A percentile compares a stretch with the other conserved stretches of the same genome.
These are phyloP conservation scores for Apantesis nais DNA, from an alignment of 2,888 invertebrate genomes.

Conservation along the genomic window DNA sequence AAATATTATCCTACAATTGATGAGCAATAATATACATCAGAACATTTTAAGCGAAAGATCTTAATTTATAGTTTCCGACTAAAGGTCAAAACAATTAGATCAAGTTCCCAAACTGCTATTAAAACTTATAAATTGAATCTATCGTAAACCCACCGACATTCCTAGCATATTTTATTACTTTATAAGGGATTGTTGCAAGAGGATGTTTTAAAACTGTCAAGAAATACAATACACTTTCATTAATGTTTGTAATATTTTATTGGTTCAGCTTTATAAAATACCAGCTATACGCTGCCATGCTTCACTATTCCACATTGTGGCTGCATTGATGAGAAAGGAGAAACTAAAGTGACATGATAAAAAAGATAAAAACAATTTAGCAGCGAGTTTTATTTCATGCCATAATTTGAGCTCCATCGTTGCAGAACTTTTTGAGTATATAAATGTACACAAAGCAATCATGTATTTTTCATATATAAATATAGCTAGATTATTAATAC, in stretches of 20 bases:
- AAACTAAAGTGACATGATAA: too few relatives aligned
- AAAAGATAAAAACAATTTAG: too few relatives aligned
- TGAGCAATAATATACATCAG: neutral
- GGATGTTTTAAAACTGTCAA: constrained; percentile 36
- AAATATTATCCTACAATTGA: neutral
- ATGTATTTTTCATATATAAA: too few relatives aligned
- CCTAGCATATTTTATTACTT: constrained; percentile 8
- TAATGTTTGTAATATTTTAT: constrained; percentile 39
- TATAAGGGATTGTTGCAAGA: constrained; percentile 29
- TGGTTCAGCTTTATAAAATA: too few relatives aligned
- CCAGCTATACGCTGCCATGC: too few relatives aligned
- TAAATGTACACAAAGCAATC: too few relatives aligned
- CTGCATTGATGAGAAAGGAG: too few relatives aligned
- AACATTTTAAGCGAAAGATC: neutral
- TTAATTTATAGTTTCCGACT: constrained; percentile 13
- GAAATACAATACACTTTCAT: constrained; percentile 31
- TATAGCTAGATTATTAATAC: too few relatives aligned
- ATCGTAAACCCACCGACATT: constrained; percentile 20
- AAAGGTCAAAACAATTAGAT: constrained; percentile 15
- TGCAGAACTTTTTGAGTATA: too few relatives aligned
- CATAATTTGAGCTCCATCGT: too few relatives aligned
- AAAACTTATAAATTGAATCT: constrained; percentile 21
- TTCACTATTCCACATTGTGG: too few relatives aligned
- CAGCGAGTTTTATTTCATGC: too few relatives aligned
- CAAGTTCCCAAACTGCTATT: constrained; percentile 13